Conservation (phyloP, 2,888 invertebrate species). For the Dexiosoma caninum region DNA sequence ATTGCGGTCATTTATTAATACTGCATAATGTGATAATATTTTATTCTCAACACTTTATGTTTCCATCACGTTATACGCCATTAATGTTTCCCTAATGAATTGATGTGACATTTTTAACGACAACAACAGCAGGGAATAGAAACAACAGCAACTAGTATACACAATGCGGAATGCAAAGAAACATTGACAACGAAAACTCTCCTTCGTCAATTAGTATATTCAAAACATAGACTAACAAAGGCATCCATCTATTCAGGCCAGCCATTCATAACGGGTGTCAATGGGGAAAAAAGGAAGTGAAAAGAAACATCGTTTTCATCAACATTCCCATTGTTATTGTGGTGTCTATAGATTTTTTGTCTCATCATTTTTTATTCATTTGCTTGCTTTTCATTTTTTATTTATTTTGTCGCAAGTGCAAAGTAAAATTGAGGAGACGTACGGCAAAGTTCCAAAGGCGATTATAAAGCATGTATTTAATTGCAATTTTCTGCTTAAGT, state of each 20-base stretch:
- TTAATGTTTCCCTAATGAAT: conserved; percentile 65
- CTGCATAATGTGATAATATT: conserved; percentile 54
- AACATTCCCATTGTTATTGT: not conserved
- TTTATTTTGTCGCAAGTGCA: not conserved
- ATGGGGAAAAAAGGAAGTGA: conserved; percentile 38
- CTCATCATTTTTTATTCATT: conserved; percentile 29
- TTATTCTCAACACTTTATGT: conserved; percentile 42
- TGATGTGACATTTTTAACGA: conserved; percentile 50
- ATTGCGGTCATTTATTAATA: conserved; percentile 53
- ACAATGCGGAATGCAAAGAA: conserved; percentile 22
- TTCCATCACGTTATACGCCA: conserved; percentile 40
- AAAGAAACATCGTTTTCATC: conserved; percentile 38
- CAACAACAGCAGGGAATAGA: not conserved
- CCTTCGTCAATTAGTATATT: not conserved
- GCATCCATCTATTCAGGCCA: not conserved
- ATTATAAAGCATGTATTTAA: conserved; percentile 49
- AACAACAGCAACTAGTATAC: not conserved
- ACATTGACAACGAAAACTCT: not conserved
- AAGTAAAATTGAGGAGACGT: not conserved
- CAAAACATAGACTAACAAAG: conserved; percentile 5
- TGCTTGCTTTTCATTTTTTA: not conserved
- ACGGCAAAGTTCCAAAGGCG: conserved; percentile 27
- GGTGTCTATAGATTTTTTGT: conserved; percentile 27
- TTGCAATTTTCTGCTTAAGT: conserved; percentile 56
- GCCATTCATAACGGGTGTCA: conserved; percentile 17